Percentiles rank a stretch among this genome's conserved stretches.
Evolutionary conservation across 2,888 invertebrate genomes (phyloP).

Genomic region (Anorthoa munda): DNA sequence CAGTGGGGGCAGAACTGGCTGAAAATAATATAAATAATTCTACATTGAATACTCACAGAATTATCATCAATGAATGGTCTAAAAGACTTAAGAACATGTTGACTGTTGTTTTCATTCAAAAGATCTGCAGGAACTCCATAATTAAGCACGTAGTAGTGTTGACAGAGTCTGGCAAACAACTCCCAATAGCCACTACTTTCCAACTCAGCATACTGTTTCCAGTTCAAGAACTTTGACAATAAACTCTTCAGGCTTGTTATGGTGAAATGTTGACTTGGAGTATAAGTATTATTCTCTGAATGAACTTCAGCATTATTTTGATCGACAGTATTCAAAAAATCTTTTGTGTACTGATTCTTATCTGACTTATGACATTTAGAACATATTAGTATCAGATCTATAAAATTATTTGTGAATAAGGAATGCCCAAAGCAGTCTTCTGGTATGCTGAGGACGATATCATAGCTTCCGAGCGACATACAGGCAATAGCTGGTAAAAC

Average conservation of each 20-base stretch:
- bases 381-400: constrained; percentile 78
- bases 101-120: constrained; percentile 77
- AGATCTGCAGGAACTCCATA: constrained; percentile 77
- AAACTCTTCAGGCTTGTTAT: constrained; percentile 76
- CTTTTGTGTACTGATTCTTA: constrained; percentile 52
- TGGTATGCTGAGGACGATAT: constrained; percentile 67
- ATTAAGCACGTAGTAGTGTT: constrained; percentile 84
- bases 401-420: constrained; percentile 72
- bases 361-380: constrained; percentile 78
- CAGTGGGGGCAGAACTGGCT: too few species aligned
- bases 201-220: constrained; percentile 77
- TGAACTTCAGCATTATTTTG: constrained; percentile 69
- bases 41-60: constrained; percentile 50
- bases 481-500: constrained; percentile 80
- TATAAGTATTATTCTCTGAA: constrained; percentile 69
- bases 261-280: constrained; percentile 72
- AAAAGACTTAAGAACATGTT: constrained; percentile 78
- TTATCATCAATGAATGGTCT: constrained; percentile 70
- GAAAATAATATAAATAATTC: background rate
- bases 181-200: constrained; percentile 78
- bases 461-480: constrained; percentile 79
- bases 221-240: constrained; percentile 83
- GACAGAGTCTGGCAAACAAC: constrained; percentile 77
- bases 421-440: constrained; percentile 72
- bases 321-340: constrained; percentile 62